Base-by-base conservation (phyloP, 2,797 vertebrate species). In the Euthynnus affinis region DNA sequence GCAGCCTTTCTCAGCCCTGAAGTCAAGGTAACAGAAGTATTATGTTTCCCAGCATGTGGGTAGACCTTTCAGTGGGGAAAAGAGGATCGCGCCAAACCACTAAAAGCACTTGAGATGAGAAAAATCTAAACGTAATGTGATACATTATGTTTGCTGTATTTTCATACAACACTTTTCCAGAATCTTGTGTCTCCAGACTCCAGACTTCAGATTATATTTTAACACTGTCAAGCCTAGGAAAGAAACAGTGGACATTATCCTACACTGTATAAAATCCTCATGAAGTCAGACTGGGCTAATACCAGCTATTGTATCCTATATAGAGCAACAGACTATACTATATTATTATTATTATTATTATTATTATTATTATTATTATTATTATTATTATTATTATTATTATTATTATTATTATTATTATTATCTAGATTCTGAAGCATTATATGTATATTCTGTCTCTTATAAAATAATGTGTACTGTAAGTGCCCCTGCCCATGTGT, bases 1-100 rank as follows among this genome's bases (percentile, higher is more conserved):
- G 69, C 12, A 4, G 53, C 4, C 58, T 40, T 82, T 57, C 65
- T 71, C 78, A 62, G 62, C 53, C 46, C n/a, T 12, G 67, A 60
- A 80, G 80, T 58, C 64, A 23, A 65, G 74, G 85, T 73, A 77
- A 86, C 85, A 76, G 17, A 44, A 15, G 65, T 61, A 13, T 86
- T 58, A 22, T 14, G 80, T 88, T 88, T 67, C 72, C 58, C 0
- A 20, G 58, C 9, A 57, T 32, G 74, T 8, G 34, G 15, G n/a
- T 10, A 29, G 49, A 79, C 9, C 22, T 76, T 42, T 59, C 25
- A 68, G 42, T 5, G 25, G 23, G 57, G 9, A 64, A 63, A 27
- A 9, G 23, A 62, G 6, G 12, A 34, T 6, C 4, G 2, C 0
- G 0, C 18, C 61, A 71, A 68, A 72, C 15, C 13, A 55, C 14